Percentiles rank a stretch among this genome's conserved stretches.
Conservation (phyloP, 1,140 invertebrate genomes). For the Aphelinus certus region DNA sequence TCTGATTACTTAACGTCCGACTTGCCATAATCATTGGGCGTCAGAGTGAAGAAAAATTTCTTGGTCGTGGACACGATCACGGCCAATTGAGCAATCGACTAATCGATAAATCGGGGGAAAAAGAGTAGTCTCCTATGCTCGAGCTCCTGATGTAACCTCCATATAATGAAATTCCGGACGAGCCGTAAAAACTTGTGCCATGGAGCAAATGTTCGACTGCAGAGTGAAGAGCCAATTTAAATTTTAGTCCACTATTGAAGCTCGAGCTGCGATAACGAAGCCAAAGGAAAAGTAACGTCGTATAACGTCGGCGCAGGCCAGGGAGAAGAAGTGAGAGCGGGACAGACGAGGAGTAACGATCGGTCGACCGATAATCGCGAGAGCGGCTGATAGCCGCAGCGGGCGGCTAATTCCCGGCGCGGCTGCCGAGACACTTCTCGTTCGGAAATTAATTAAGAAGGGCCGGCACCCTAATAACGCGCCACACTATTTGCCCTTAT, state of each 20-base stretch:
- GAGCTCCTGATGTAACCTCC: not conserved
- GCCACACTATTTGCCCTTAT: not conserved
- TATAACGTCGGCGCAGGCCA: not conserved
- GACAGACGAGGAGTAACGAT: conserved; percentile 11
- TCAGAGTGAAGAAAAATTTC: no score
- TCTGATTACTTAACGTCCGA: no score
- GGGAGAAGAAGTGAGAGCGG: conserved; percentile 1
- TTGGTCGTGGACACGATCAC: no score
- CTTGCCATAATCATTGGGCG: no score
- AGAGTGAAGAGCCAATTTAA: conserved; percentile 22
- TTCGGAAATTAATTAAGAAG: conserved; percentile 28
- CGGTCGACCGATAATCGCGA: not conserved
- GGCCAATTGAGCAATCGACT: no score
- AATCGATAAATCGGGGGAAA: conserved; percentile 16
- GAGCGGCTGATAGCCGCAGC: not conserved
- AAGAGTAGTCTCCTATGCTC: not conserved
- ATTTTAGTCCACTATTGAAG: conserved; percentile 20
- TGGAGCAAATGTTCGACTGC: not conserved
- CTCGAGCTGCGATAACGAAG: conserved; percentile 14
- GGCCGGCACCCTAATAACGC: not conserved
- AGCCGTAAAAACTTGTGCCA: conserved; percentile 16
- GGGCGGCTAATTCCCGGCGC: conserved; percentile 8
- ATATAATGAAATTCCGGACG: conserved; percentile 22
- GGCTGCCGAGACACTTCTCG: not conserved
- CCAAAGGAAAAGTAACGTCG: not conserved